These are phyloP conservation scores for Nemotelus pantherinus DNA, from an alignment of 2,888 invertebrate genomes.

Conservation along the genomic window DNA sequence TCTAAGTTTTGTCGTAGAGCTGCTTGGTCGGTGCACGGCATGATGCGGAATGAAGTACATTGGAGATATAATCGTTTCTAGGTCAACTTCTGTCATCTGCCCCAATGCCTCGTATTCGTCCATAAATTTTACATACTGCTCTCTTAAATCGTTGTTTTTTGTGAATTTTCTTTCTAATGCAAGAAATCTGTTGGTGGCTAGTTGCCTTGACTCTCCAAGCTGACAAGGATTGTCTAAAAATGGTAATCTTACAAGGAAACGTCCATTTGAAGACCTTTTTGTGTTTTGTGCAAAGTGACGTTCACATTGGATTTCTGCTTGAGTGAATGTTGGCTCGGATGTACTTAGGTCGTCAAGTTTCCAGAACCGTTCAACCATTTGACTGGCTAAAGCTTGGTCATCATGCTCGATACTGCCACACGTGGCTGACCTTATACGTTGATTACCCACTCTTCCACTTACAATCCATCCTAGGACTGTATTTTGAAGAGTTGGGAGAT, in stretches of 20 bases:
- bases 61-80: not conserved
- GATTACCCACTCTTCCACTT: not conserved
- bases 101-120: not conserved
- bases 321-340: too few species aligned
- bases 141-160: not conserved
- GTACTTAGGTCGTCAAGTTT: too few species aligned
- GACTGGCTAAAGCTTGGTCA: too few species aligned
- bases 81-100: not conserved
- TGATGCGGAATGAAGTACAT: slow-evolving; percentile 37
- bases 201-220: not conserved
- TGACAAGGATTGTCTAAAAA: not conserved
- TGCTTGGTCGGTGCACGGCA: slow-evolving; percentile 36
- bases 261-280: not conserved
- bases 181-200: not conserved
- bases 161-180: not conserved
- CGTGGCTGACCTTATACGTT: too few species aligned
- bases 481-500: not conserved
- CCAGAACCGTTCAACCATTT: too few species aligned
- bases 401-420: too few species aligned
- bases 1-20: slow-evolving; percentile 43
- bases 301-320: not conserved
- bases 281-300: not conserved
- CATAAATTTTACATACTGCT: not conserved
- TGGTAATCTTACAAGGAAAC: not conserved
- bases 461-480: not conserved